A percentile compares a stretch with the other conserved stretches of the same genome.
phyloP scores from a whole-genome alignment of 2,797 vertebrate species.

The Odontamblyopus rebecca region DNA sequence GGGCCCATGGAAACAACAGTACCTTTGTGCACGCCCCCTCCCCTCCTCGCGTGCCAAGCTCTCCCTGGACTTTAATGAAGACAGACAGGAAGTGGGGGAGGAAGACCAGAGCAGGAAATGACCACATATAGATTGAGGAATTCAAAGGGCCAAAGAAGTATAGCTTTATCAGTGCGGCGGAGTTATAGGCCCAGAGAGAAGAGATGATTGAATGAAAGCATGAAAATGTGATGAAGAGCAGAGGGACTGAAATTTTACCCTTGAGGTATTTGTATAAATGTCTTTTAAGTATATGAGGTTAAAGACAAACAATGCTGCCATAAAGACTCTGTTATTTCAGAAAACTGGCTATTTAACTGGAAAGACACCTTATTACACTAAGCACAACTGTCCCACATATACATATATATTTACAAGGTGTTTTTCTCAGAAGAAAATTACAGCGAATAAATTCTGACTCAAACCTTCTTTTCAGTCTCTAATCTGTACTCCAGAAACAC shows the following conservation, averaged over 20 bases:
- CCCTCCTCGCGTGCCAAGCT: conserved; percentile 68
- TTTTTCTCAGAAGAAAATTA: conserved; percentile 40
- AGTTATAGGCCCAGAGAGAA: conserved; percentile 16
- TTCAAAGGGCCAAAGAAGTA: conserved; percentile 73
- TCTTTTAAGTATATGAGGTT: conserved; percentile 26
- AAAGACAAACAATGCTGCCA: conserved; percentile 32
- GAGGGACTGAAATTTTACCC: conserved; percentile 23
- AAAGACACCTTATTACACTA: conserved; percentile 32
- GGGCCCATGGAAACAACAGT: conserved; percentile 76
- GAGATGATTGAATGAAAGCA: conserved; percentile 30
- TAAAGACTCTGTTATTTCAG: conserved; percentile 32
- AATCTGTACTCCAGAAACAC: conserved; percentile 48
- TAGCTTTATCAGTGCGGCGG: conserved; percentile 52
- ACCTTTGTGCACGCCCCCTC: conserved; percentile 77
- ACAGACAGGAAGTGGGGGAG: conserved; percentile 85
- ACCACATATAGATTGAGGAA: conserved; percentile 83
- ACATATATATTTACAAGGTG: conserved; percentile 42
- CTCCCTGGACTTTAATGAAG: conserved; percentile 83
- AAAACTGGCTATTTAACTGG: conserved; percentile 36
- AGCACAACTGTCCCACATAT: conserved; percentile 18
- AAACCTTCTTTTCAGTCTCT: conserved; percentile 52
- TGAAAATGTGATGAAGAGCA: conserved; percentile 24
- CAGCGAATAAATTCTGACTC: conserved; percentile 48
- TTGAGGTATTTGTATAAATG: conserved; percentile 37
- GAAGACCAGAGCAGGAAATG: conserved; percentile 73